phyloP scores from a whole-genome alignment of 1,140 invertebrate species.

The Drosophila ogumai region DNA sequence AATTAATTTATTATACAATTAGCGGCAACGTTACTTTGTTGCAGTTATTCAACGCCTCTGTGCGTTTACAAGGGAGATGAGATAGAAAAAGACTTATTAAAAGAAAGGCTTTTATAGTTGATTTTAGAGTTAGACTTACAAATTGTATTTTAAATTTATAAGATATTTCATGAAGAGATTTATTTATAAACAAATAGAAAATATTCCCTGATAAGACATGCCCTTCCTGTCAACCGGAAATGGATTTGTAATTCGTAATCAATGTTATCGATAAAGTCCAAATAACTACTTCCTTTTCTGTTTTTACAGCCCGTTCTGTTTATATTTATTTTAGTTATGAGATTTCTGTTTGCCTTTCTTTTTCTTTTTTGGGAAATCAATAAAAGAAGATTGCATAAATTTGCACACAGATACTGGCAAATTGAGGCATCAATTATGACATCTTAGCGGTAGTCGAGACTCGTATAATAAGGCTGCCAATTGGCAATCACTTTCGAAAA shows the following conservation, averaged over 20 bases:
- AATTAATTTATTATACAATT: constrained; percentile 75
- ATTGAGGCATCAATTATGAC: constrained; percentile 54
- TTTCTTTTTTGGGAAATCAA: constrained; percentile 29
- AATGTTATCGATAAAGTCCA: neutral
- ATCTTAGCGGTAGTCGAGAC: constrained; percentile 36
- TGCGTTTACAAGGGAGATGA: constrained; percentile 2
- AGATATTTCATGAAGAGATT: neutral
- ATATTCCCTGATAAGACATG: neutral
- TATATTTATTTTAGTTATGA: constrained; percentile 25
- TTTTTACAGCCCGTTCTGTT: constrained; percentile 10
- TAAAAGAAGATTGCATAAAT: constrained; percentile 66
- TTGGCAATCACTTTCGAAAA: constrained; percentile 46
- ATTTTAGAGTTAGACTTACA: neutral
- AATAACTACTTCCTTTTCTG: neutral
- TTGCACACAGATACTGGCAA: constrained; percentile 35
- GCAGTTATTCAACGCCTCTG: neutral
- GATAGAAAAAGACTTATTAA: constrained; percentile 1
- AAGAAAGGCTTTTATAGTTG: neutral
- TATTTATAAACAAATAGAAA: too few species aligned
- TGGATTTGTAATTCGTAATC: neutral
- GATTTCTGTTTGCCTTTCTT: constrained; percentile 3
- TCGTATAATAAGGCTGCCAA: constrained; percentile 22
- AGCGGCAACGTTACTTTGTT: constrained; percentile 50
- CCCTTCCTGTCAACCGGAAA: neutral
- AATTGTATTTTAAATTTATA: neutral